Base-by-base conservation (phyloP, 2,113 vertebrate species). In the Aphyosemion australe region DNA sequence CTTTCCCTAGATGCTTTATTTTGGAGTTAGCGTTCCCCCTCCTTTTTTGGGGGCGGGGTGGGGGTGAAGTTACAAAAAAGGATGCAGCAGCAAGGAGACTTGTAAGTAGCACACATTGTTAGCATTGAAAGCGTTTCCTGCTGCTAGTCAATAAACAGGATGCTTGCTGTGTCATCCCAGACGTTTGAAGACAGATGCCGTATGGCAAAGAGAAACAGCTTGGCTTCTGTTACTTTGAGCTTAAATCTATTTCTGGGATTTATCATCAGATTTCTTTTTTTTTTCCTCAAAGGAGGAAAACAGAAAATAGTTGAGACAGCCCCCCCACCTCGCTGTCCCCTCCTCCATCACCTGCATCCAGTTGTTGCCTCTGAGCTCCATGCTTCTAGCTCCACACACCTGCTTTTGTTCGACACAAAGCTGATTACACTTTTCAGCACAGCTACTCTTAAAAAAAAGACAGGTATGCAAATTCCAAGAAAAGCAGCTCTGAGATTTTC, bases 81-180 rank as follows among this genome's bases (percentile, higher is more conserved):
- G 13, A 71, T 16, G n/a, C 13, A 51, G 63, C 43, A 54, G 77
- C 59, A 55, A 80, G 74, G 84, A 85, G 83, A 87, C 84, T 75
- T 90, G 80, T 81, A 82, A 86, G 76, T 82, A 80, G 83, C 57
- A 45, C 82, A 76, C 75, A 86, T 87, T 90, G 90, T 89, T 91
- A 87, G 82, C 79, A 84, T 61, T 79, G 84, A 86, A 80, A 79
- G 84, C 49, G 46, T 77, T 90, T 89, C 87, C 88, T 89, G 87
- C 87, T 86, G 84, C 37, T 82, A 81, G 85, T 89, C 86, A 86
- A 89, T 87, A 89, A 90, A 87, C 87, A 89, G 86, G 86, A 90
- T 83, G 87, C 84, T 78, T 86, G 84, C 88, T 88, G 86, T 91
- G 90, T 91, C 90, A 91, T 90, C 78, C 67, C 83, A 88, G 87